These are phyloP conservation scores for Poeciliopsis turrubarensis DNA, from an alignment of 2,113 vertebrate species.

Conservation along the genomic window DNA sequence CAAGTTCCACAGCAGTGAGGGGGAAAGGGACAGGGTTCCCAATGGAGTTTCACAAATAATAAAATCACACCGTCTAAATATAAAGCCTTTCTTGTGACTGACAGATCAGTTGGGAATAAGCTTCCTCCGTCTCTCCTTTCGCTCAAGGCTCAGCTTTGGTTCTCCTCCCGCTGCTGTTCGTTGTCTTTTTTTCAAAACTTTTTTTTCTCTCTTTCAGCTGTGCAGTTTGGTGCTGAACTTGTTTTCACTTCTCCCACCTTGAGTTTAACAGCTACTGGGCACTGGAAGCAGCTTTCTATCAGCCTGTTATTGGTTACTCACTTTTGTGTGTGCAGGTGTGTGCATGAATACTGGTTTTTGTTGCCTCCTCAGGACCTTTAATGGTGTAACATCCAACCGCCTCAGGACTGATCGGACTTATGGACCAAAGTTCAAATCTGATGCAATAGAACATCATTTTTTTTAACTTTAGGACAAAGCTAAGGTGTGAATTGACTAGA, in stretches of 20 bases:
- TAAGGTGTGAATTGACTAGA: neutral
- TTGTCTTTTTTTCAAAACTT: neutral
- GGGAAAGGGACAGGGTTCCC: constrained; percentile 60
- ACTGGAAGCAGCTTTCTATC: constrained; percentile 21
- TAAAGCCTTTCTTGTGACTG: constrained; percentile 72
- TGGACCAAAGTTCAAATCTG: too few species aligned
- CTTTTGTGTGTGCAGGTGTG: constrained; percentile 9
- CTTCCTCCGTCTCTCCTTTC: constrained; percentile 46
- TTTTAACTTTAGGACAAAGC: neutral
- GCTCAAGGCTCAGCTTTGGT: constrained; percentile 38
- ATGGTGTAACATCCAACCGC: neutral
- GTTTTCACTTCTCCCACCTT: constrained; percentile 49
- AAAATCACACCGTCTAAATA: constrained; percentile 70
- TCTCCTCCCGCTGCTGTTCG: constrained; percentile 4
- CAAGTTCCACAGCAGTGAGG: constrained; percentile 51
- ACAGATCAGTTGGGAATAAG: constrained; percentile 57
- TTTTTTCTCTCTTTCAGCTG: constrained; percentile 36
- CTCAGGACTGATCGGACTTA: neutral
- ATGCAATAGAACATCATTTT: neutral
- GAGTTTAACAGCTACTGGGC: constrained; percentile 46
- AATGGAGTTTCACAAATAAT: constrained; percentile 63
- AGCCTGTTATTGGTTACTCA: constrained; percentile 52
- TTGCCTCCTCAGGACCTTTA: constrained; percentile 4
- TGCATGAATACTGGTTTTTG: constrained; percentile 1
- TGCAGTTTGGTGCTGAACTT: constrained; percentile 39